Percentiles rank a stretch among this genome's conserved stretches.
phyloP scores from a whole-genome alignment of 2,797 vertebrate species.

The Malurus splendens region DNA sequence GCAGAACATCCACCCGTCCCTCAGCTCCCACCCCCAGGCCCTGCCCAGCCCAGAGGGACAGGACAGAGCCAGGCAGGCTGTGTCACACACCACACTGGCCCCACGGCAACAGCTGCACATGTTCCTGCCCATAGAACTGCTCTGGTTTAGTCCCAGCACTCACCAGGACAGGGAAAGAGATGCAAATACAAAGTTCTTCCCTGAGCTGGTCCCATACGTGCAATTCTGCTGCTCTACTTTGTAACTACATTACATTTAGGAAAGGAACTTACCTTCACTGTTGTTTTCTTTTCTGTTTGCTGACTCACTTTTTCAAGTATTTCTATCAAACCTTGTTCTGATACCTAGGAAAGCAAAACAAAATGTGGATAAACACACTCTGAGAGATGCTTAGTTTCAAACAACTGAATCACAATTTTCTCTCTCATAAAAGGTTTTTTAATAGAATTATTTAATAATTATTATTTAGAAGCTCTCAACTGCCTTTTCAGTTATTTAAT shows the following conservation, averaged over 20 bases:
- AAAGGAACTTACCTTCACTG: constrained; percentile 83
- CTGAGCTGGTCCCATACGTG: fast-evolving
- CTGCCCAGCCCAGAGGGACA: not conserved
- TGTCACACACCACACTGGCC: fast-evolving
- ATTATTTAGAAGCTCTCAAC: not conserved
- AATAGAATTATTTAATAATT: not conserved
- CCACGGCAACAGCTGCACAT: not conserved
- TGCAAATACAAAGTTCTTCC: not conserved
- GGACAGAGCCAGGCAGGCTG: fast-evolving
- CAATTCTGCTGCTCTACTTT: not conserved
- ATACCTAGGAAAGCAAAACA: constrained; percentile 74
- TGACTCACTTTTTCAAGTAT: constrained; percentile 98
- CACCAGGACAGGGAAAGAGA: not conserved
- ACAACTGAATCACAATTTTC: not conserved
- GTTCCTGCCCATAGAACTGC: not conserved
- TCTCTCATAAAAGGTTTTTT: not conserved
- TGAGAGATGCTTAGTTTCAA: not conserved
- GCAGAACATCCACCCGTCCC: not conserved
- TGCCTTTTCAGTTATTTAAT: not conserved
- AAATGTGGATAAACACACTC: not conserved
- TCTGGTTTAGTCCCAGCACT: not conserved
- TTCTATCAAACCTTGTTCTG: constrained; percentile 93
- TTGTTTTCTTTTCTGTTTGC: constrained; percentile 95
- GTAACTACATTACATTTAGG: too few relatives aligned
- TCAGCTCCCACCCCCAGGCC: not conserved